Evolutionary conservation across 2,113 vertebrate species (phyloP).

Genomic region (Tyrannus savana): DNA sequence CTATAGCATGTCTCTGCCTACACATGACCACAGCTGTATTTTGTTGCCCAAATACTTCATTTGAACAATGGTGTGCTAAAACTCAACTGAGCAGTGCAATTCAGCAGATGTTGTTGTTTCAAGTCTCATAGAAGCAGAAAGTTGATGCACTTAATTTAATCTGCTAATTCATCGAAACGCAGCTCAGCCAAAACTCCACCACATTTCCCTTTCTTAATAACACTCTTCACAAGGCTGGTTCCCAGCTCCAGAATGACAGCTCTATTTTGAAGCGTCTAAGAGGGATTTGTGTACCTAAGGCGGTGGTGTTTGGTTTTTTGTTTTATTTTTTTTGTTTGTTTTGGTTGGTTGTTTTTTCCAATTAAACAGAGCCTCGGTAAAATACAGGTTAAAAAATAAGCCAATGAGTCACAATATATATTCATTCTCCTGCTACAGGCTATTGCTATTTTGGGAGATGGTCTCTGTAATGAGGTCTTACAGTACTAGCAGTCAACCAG

Average conservation of each 20-base stretch:
- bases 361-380: background rate
- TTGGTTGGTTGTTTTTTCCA: background rate
- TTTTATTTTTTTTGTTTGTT: background rate
- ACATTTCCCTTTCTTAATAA: background rate
- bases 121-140: background rate
- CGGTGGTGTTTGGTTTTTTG: background rate
- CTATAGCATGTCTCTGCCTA: background rate
- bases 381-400: background rate
- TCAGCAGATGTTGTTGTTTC: background rate
- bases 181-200: background rate
- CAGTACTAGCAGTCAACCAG: background rate
- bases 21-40: background rate
- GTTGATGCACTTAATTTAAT: background rate
- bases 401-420: background rate
- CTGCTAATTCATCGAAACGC: background rate
- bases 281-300: background rate
- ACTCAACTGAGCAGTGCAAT: background rate
- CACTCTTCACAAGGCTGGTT: background rate
- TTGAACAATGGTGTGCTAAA: background rate
- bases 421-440: background rate
- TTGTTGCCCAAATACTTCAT: background rate
- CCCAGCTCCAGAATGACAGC: background rate
- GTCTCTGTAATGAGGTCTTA: background rate
- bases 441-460: conserved; percentile 14
- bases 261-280: background rate